Evolutionary conservation across 37 sponge, comb jelly and placozoan genomes (phyloP), one percentile per base, ranked within the genome.

Genomic region (Halisarca cf. caerulea): DNA sequence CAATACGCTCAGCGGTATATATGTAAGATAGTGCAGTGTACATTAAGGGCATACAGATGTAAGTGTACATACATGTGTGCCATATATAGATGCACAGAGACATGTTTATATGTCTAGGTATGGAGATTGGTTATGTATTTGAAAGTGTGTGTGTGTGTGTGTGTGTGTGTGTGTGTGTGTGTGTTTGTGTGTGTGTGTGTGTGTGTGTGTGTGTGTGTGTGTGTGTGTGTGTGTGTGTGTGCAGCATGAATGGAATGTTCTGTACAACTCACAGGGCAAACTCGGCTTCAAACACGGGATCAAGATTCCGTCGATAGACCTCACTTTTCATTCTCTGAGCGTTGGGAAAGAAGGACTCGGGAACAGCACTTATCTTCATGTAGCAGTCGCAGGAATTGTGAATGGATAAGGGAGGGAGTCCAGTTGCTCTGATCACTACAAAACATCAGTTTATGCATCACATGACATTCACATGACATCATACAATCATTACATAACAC

Each of bases 251-350:
- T n/a, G n/a, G n/a, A n/a, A n/a, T n/a, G n/a, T n/a, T n/a, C n/a
- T n/a, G n/a, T n/a, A 24, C 66, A 7, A 79, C 91, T 91, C 55
- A 91, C 91, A 91, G 11, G 35, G n/a, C 14, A 58, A 91, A 73
- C 0, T 59, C 58, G 33, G 80, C 78, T 33, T 91, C 71, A 62
- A 85, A 88, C 36, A 86, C 60, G 23, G 92, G 92, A 24, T 91
- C 61, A 24, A 85, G 58, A 14, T 85, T 77, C 39, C 84, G 64
- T 59, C 88, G 88, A 15, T 82, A 74, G 25, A 74, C 77, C 25
- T 74, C 18, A 44, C 77, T 74, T 44, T 74, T 74, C 45, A 40
- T n/a, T 37, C 77, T 39, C 25, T 39, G 8, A 40, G 45, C 45
- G 24, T 35, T 74, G 69, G 69, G 7, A 41, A 74, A 74, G 77